A percentile compares a stretch with the other conserved stretches of the same genome.
Evolutionary conservation across 2,113 vertebrate genomes (phyloP).

Genomic region (Tupaia tana): DNA sequence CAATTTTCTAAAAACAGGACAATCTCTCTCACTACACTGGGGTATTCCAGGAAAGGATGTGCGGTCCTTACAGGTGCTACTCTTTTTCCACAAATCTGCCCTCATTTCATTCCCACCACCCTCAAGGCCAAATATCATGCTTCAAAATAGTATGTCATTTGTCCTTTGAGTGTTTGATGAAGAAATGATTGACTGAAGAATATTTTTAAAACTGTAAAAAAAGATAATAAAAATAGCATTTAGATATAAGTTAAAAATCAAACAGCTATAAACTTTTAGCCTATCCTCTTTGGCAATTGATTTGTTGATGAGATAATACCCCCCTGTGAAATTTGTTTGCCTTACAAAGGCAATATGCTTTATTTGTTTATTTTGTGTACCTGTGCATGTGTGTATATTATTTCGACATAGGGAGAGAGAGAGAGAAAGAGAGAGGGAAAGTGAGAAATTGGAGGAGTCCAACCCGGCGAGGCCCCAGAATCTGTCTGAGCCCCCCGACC

Average conservation of each 20-base stretch:
- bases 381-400: too few relatives aligned
- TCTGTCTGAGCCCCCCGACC: too few relatives aligned
- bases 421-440: too few relatives aligned
- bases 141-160: neutral
- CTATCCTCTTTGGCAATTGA: neutral
- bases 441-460: too few relatives aligned
- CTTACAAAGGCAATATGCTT: too few relatives aligned
- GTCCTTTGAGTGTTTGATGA: neutral
- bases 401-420: too few relatives aligned
- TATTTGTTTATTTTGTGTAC: too few relatives aligned
- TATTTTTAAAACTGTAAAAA: neutral
- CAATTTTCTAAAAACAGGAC: too few relatives aligned
- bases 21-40: neutral
- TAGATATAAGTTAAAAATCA: neutral
- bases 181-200: neutral
- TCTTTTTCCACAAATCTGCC: neutral
- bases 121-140: neutral
- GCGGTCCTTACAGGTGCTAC: neutral
- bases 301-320: neutral
- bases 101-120: neutral
- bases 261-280: neutral
- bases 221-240: neutral
- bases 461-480: too few relatives aligned
- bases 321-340: too few relatives aligned
- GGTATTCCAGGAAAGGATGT: too few relatives aligned